Evolutionary conservation across 2,888 invertebrate genomes (phyloP), one percentile per base, ranked within the genome.

Genomic region (Drosophila subsilvestris): DNA sequence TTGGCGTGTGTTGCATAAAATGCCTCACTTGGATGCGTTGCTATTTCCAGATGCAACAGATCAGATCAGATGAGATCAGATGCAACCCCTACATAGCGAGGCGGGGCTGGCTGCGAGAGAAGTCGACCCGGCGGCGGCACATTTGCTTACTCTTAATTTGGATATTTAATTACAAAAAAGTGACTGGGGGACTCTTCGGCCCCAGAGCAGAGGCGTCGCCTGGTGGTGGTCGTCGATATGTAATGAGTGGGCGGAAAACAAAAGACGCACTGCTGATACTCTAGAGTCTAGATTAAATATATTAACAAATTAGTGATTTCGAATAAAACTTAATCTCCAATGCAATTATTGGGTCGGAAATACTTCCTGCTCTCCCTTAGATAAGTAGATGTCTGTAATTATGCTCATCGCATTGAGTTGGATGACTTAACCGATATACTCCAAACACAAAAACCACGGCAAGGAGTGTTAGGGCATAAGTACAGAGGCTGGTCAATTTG

Each of bases 1-100:
- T 83, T 83, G 83, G 83, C 83, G 83, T 83, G 83, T 89, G 83
- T 83, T 83, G 89, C 89, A 80, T 48, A 74, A 88, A 88, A 86
- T 83, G 85, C 89, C 88, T 66, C 78, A 84, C 78, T 75, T 70
- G 89, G 85, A 27, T 84, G 85, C 81, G 55, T 61, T 48, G 66
- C 63, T 68, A 61, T 70, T 75, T 67, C 58, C 82, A 73, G 75
- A 69, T 80, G 78, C 80, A 77, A 80, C 60, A 50, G 63, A n/a
- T 37, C 17, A 20, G 27, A n/a, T 37, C 17, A 20, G 27, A 20
- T 45, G 63, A 50, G 82, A 75, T 56, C 66, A 79, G 80, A 68
- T 76, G 62, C 88, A 81, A 81, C 81, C 81, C 81, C 81, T 86
- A 87, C 89, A 81, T 88, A 72, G 88, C 63, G 48, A 27, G 66